Base-by-base conservation (phyloP, 2,113 vertebrate genomes). In the Cephalophus harveyi region DNA sequence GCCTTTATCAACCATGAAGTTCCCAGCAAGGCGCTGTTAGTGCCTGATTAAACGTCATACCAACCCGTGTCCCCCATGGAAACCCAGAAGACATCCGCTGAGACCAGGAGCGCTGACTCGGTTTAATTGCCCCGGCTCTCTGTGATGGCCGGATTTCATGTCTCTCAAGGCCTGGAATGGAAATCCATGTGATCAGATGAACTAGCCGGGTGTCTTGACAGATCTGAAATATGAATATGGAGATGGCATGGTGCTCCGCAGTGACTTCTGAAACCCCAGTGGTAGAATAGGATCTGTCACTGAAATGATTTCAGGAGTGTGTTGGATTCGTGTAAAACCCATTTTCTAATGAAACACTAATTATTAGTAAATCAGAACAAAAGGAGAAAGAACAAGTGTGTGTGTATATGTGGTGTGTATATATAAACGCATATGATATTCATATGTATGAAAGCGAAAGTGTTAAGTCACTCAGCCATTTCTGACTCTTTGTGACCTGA, bases 11-110 rank as follows among this genome's bases (percentile, higher is more conserved):
- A 98, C 98, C 98, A 98, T 98, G 98, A 98, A 98, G 98, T 98
- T 98, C 99, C 97, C 99, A 99, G 98, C 98, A 98, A 99, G 98
- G 98, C 98, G 98, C 99, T 98, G 98, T 98, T 98, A 98, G 98
- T 98, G 98, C 98, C 98, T 99, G 98, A 99, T 99, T 99, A 99
- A 99, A 98, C 98, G 98, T 98, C 99, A 98, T 98, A 98, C 98
- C 98, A 98, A 97, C 98, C 98, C 95, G 36, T 97, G 98, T 98
- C 98, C 98, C 98, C 98, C 97, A 97, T 96, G 98, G 99, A 98
- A 98, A 98, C 98, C 98, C 98, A 98, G 98, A 98, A 98, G 99
- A 98, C 96, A 97, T 98, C 99, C 98, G 94, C 98, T 98, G 98
- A 99, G 98, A 98, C 98, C 74, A 82, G 79, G 97, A 98, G 98